Evolutionary conservation across 2,797 vertebrate genomes (phyloP), one percentile per base, ranked within the genome.

Genomic region (Adrianichthys oophorus): DNA sequence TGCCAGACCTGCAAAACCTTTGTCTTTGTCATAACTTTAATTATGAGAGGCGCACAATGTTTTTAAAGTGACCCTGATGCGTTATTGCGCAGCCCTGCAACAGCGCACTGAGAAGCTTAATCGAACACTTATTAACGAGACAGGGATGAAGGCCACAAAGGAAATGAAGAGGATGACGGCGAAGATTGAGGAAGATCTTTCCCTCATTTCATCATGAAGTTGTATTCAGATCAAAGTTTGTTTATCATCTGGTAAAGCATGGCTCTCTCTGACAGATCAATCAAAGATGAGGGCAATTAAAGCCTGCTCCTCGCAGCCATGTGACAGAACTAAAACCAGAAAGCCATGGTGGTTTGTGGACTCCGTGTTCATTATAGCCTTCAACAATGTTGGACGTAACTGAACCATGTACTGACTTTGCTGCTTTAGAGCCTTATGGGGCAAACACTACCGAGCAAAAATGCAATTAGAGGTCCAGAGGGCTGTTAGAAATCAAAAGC

Each of bases 21-120:
- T 85, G 76, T 84, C 83, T 88, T 78, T 63, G 59, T 56, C 55
- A 52, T 45, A 52, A 69, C 65, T 66, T 65, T 73, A 79, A 81
- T 80, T 74, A 78, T 70, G 59, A 79, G 83, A 79, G 79, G 65
- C 45, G 53, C 7, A 17, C 43, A 56, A 65, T 71, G 58, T 84
- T 84, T 86, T 83, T 79, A 62, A 74, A 79, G 74, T 75, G 65
- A 78, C 80, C 77, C 64, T 63, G 41, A 55, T 61, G 47, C 72
- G 65, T 76, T 71, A 71, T 68, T 80, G 68, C 74, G 71, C 29
- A 56, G 53, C 62, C 48, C 61, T 21, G 43, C 63, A 76, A 68
- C 61, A 68, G 65, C 57, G 59, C 55, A 48, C 40, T 45, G 54
- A 61, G 66, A 26, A 3, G 55, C 65, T 80, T 75, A 78, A 84